Evolutionary conservation across 2,113 vertebrate species (phyloP), one percentile per base, ranked within the genome.

Genomic region (human): DNA sequence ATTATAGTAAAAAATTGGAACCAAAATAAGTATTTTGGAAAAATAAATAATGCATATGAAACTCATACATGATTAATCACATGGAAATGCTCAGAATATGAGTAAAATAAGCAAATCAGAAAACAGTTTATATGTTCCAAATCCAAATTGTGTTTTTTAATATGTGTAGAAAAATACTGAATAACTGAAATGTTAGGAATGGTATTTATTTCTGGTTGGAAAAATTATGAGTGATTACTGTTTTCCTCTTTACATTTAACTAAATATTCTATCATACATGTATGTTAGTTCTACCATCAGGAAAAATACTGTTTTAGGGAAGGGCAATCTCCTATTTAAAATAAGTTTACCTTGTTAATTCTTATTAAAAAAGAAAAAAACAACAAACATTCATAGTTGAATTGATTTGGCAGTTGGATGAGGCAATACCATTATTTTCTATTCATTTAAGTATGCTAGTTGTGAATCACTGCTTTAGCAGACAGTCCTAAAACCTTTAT

Each of bases 301-400:
- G 11, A 38, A 88, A 95, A 83, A 93, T 59, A 52, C 9, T 25
- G 86, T 59, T 83, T 94, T 96, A 95, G 84, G 50, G 48, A 78
- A 81, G 40, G 50, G 6, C 84, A 68, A 84, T 8, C 22, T 7
- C 23, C 27, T 78, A 4, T 79, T 89, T 93, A 8, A 32, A 50
- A 93, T 73, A 87, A 66, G 81, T 75, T 76, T 83, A 43, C 8
- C 83, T 59, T 73, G 48, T 32, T 83, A 20, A 86, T 93, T 97
- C 9, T 81, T 89, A 14, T 72, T 90, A 64, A 64, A 64, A 64
- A 64, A 64, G 61, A 13, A 64, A 64, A 64, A 64, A 64, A 23
- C 83, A 23, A 55, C 23, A 50, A 50, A 78, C 61, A 61, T 81
- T 52, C 73, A 50, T 32, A n/a, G 40, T 95, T 72, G 8, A 70